phyloP scores from a whole-genome alignment of 2,113 vertebrate genomes.

The Baryphthengus martii region DNA sequence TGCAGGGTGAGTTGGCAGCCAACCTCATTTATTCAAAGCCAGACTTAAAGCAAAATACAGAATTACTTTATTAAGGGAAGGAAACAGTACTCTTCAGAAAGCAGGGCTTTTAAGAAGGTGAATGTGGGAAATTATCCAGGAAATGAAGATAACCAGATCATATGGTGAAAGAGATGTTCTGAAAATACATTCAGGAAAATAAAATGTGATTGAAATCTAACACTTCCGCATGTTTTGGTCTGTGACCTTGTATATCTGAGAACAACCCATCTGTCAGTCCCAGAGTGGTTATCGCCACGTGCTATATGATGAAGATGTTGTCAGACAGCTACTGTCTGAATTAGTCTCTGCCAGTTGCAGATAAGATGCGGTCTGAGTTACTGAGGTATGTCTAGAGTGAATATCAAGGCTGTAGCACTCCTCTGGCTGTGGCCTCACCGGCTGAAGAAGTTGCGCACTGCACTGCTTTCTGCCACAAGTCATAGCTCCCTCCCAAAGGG shows the following conservation, averaged over 20 bases:
- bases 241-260: not conserved
- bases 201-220: not conserved
- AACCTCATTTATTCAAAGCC: not conserved
- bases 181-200: not conserved
- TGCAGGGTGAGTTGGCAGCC: conserved; percentile 36
- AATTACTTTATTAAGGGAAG: not conserved
- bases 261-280: not conserved
- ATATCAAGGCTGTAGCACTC: not conserved
- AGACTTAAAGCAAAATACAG: not conserved
- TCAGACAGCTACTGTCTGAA: not conserved
- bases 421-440: not conserved
- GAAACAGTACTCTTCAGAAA: not conserved
- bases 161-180: not conserved
- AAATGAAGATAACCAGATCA: not conserved
- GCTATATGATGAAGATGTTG: not conserved
- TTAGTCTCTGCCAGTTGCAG: not conserved
- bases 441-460: rapidly evolving
- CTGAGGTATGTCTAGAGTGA: not conserved
- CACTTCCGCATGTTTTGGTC: not conserved
- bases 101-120: not conserved
- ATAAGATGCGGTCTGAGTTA: not conserved
- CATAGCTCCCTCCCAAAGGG: not conserved
- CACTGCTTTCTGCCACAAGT: not conserved
- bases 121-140: not conserved
- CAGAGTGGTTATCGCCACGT: not conserved